Evolutionary conservation across 2,888 invertebrate genomes (phyloP), one percentile per base, ranked within the genome.

Genomic region (Euplagia quadripunctaria): DNA sequence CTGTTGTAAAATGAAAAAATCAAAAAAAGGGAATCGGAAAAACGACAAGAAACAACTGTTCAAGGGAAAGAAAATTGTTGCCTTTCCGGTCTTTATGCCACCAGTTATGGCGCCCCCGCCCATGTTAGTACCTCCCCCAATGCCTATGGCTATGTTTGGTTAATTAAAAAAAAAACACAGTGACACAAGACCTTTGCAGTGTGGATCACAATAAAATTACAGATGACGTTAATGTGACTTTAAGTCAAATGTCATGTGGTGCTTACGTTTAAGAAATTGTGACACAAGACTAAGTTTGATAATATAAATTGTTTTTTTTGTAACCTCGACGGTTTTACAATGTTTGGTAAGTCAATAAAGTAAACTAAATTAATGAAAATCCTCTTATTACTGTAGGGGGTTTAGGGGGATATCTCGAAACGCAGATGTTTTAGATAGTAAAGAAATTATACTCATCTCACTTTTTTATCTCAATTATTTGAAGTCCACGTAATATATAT

Each of bases 41-140:
- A 63, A 31, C 31, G 31, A n/a, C n/a, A n/a, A n/a, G 31, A 31
- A 65, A 5, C 63, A 61, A 7, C 4, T 6, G 61, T 12, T 68
- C 14, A 1, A 58, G 1, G 58, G 61, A 14, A 69, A 61, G 52
- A 83, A 71, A 69, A 51, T 83, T 31, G 73, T 77, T 14, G 41
- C 77, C 5, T 82, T 79, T n/a, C 87, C 87, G 0, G 46, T 86
- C 4, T 84, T 46, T 83, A 84, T 70, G 80, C 83, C 7, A 64
- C 61, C 73, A 11, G 8, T 68, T 2, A 14, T 52, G 3, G 17
- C 41, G 14, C 31, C 66, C 3, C 69, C 68, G 31, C 55, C 65
- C 8, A 3, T 65, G n/a, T 42, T 70, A 52, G n/a, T 43, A 9
- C 52, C 65, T 2, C 14, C 16, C 9, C 68, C 72, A 43, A n/a